Base-by-base conservation (phyloP, 2,113 vertebrate species). In the Pelusios castaneus region DNA sequence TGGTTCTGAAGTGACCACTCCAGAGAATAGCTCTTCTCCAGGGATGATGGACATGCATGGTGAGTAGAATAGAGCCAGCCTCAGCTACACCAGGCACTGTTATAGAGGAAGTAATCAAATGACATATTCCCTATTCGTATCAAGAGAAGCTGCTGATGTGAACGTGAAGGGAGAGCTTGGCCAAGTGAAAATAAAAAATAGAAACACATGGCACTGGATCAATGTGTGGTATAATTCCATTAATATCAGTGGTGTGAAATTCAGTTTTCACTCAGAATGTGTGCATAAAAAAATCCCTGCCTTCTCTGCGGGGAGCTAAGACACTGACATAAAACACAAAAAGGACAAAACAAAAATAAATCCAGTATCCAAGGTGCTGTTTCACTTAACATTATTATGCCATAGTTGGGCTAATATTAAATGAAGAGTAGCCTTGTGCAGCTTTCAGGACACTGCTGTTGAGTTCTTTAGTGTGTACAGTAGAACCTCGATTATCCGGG, bases 31-130 rank as follows among this genome's bases (percentile, higher is more conserved):
- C 97, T 99, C 99, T 13, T 99, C 99, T 81, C 99, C 99, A 0
- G 99, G 99, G 91, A 99, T 99, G 99, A 99, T 99, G 99, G 99
- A 99, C 97, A 99, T 99, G 98, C 99, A 99, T 6, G 99, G 99
- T 99, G 94, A 97, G 99, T 94, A 92, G 87, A 81, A 93, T 76
- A 63, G 34, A 79, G 63, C 91, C 89, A 88, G 76, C 73, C 63
- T 67, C 58, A 41, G 0, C 70, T 82, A 56, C 90, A 84, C 52
- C 88, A 0, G 63, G 11, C 27, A 3, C 73, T 55, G 67, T 80
- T 84, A 1, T 52, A 63, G 12, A 63, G 25, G 11, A 76, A 43
- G n/a, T 70, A 22, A 70, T 17, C 63, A 22, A 38, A 4, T 17
- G 63, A 70, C n/a, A 38, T 21, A 21, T 38, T 70, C 38, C n/a